Conservation (phyloP, 2,888 invertebrate genomes). For the Tetragonula carbonaria region DNA sequence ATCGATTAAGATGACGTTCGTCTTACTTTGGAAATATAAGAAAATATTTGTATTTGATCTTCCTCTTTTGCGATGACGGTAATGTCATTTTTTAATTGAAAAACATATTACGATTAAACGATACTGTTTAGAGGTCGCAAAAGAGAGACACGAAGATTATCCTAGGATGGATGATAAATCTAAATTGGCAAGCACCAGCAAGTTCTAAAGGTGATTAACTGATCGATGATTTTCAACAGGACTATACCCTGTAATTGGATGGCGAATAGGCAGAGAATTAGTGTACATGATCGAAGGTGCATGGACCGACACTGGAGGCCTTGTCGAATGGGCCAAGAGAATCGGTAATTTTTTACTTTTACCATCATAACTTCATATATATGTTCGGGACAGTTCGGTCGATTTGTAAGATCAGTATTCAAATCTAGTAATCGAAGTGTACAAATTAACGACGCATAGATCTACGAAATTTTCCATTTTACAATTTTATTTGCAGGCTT, state of each 20-base stretch:
- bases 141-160: background rate
- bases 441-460: too few relatives aligned
- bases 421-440: background rate
- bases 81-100: too few relatives aligned
- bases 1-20: too few relatives aligned
- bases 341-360: slow-evolving; percentile 85
- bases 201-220: background rate
- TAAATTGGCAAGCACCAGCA: background rate
- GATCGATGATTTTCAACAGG: slow-evolving; percentile 83
- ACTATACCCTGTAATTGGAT: slow-evolving; percentile 96
- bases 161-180: background rate
- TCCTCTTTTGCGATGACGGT: too few relatives aligned
- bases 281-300: slow-evolving; percentile 93
- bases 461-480: background rate
- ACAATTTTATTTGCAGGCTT: slow-evolving; percentile 84
- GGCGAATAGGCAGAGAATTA: slow-evolving; percentile 88
- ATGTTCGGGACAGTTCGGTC: too few relatives aligned
- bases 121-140: background rate
- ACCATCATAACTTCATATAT: too few relatives aligned
- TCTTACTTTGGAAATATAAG: too few relatives aligned
- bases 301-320: slow-evolving; percentile 94
- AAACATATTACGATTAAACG: too few relatives aligned
- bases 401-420: too few relatives aligned
- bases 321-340: slow-evolving; percentile 93
- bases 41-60: too few relatives aligned